These are phyloP conservation scores for Dinoponera quadriceps DNA, from an alignment of 1,140 invertebrate genomes.

Conservation along the genomic window DNA sequence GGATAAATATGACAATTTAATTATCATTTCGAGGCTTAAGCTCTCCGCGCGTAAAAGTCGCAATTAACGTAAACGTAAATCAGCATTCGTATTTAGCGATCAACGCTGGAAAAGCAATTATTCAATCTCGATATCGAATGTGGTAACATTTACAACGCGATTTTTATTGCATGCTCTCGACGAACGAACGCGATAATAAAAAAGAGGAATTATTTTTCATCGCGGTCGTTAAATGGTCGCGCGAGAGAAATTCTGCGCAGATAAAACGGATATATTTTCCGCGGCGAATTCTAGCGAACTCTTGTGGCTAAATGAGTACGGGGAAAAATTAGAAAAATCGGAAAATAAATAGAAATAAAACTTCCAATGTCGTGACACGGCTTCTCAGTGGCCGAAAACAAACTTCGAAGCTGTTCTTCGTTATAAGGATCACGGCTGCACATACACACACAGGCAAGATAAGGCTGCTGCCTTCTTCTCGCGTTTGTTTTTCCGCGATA, in stretches of 20 bases:
- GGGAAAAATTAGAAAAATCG: background rate
- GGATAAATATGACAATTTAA: no score
- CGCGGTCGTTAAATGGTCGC: background rate
- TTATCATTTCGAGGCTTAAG: background rate
- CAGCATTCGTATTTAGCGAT: background rate
- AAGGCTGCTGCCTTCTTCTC: slow-evolving; percentile 22
- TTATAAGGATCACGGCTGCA: background rate
- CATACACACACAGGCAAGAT: slow-evolving; percentile 50
- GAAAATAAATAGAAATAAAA: slow-evolving; percentile 18
- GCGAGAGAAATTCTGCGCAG: background rate
- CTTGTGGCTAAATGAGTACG: background rate
- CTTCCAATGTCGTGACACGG: background rate
- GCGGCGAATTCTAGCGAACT: background rate
- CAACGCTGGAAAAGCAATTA: slow-evolving; percentile 1
- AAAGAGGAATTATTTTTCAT: slow-evolving; percentile 10
- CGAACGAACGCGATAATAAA: background rate
- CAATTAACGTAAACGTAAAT: background rate
- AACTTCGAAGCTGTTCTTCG: slow-evolving; percentile 31
- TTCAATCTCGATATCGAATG: background rate
- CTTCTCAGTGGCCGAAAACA: slow-evolving; percentile 1
- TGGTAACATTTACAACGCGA: background rate
- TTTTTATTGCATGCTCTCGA: slow-evolving; percentile 13
- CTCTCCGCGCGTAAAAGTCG: background rate
- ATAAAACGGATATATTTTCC: background rate
- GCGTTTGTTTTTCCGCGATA: slow-evolving; percentile 59